Conservation (phyloP, 2,888 invertebrate species). For the Drosophila algonquin region DNA sequence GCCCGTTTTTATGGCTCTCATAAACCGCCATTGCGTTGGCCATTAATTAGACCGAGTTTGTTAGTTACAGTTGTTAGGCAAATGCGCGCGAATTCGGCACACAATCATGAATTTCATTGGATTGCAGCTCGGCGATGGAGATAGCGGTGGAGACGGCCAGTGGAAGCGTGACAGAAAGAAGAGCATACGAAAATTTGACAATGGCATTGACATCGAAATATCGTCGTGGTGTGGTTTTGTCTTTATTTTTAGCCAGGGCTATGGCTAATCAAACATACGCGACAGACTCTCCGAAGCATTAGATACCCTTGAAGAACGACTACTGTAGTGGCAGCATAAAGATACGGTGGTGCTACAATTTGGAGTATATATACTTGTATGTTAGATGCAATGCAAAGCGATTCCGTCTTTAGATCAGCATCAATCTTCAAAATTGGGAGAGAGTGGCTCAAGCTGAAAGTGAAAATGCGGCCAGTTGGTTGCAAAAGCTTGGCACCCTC, state of each 20-base stretch:
- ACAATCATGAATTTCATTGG: neutral
- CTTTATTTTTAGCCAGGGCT: conserved; percentile 22
- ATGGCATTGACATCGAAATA: conserved; percentile 69
- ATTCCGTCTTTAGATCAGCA: no score
- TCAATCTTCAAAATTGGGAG: no score
- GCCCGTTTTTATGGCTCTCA: conserved; percentile 37
- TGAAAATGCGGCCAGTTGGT: no score
- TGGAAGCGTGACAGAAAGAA: neutral
- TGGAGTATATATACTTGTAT: no score
- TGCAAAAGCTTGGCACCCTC: no score
- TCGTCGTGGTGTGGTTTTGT: conserved; percentile 6
- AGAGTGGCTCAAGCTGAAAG: no score
- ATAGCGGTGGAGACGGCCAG: neutral
- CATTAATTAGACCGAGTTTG: conserved; percentile 53
- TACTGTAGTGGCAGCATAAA: no score
- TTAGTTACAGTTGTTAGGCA: conserved; percentile 61
- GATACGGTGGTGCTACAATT: no score
- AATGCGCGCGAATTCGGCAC: conserved; percentile 3
- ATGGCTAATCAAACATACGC: conserved; percentile 8
- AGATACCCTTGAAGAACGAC: neutral
- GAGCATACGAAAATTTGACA: conserved; percentile 38
- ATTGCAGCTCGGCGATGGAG: neutral
- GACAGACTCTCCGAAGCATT: neutral
- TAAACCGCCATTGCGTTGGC: conserved; percentile 40
- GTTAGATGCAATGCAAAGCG: no score